Evolutionary conservation across 23 tunicate species (phyloP), one percentile per base, ranked within the genome.

Genomic region (Ascidia mentula): DNA sequence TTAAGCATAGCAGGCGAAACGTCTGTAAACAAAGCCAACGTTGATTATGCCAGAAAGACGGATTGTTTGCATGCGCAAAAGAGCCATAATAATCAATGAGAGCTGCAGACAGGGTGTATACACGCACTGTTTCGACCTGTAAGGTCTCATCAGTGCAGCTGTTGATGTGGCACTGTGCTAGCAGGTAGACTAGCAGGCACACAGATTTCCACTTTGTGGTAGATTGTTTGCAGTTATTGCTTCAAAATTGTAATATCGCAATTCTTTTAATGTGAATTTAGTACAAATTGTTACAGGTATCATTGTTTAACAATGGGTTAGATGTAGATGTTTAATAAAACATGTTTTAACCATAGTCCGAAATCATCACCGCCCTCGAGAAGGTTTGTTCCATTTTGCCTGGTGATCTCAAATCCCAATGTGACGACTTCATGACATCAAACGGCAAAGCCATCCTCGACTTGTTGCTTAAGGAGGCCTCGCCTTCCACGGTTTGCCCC

Each of bases 301-400:
- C 24, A 12, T 26, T 69, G 31, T 69, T 18, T 22, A 12, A 18
- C 24, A 18, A 69, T 15, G 30, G 15, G 18, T 69, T 69, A 69
- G 18, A 45, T 18, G 18, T 17, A 45, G 18, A 69, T 26, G 73
- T 69, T 69, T 18, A 18, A 18, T 69, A 69, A 69, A 26, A 22
- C 18, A 69, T n/a, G n/a, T n/a, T n/a, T n/a, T n/a, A n/a, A n/a
- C n/a, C 6, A 38, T 46, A 92, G 97, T 45, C 82, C 39, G 97
- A 92, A 65, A 86, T 92, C 6, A 24, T 69, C 15, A 82, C 76
- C 32, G 88, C 89, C 13, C 77, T 92, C 35, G 85, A 86, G 0
- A 82, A 87, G 37, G 92, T 87, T 18, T 92, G 97, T 77, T 46
- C 37, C 60, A 59, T 92, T 18, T 33, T 80, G 2, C 83, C 92